Conservation (phyloP, 1,140 invertebrate species). For the Calosoma granatense region DNA sequence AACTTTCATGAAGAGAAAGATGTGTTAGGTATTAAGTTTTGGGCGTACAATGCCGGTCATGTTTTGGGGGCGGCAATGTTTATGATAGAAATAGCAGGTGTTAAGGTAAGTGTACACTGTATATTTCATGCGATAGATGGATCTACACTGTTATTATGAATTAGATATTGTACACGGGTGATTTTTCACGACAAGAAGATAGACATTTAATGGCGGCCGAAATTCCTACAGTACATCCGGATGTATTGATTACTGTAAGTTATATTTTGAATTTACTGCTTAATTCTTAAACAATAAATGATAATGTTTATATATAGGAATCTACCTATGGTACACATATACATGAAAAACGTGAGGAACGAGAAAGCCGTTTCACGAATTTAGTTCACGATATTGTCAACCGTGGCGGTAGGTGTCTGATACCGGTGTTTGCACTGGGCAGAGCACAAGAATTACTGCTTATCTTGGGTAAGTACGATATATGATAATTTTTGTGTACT, state of each 20-base stretch:
- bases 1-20: slow-evolving; percentile 99
- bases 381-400: slow-evolving; percentile 94
- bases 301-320: slow-evolving; percentile 49
- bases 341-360: slow-evolving; percentile 94
- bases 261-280: slow-evolving; percentile 14
- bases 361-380: slow-evolving; percentile 89
- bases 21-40: slow-evolving; percentile 92
- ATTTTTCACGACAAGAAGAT: slow-evolving; percentile 98
- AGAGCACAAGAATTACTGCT: slow-evolving; percentile 93
- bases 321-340: slow-evolving; percentile 99
- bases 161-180: slow-evolving; percentile 91
- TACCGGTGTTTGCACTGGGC: slow-evolving; percentile 97
- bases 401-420: slow-evolving; percentile 92
- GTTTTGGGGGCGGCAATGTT: slow-evolving; percentile 99
- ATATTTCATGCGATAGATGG: too few relatives aligned
- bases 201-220: slow-evolving; percentile 98
- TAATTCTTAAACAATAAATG: slow-evolving; percentile 5
- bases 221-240: slow-evolving; percentile 89
- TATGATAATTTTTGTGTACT: slow-evolving; percentile 13
- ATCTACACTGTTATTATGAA: slow-evolving; percentile 10
- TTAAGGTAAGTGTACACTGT: slow-evolving; percentile 53
- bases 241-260: slow-evolving; percentile 87
- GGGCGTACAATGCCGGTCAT: slow-evolving; percentile 98
- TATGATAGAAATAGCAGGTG: slow-evolving; percentile 99
- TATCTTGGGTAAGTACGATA: slow-evolving; percentile 59